Base-by-base conservation (phyloP, 2,888 invertebrate species). In the Caenorhabditis virilis region DNA sequence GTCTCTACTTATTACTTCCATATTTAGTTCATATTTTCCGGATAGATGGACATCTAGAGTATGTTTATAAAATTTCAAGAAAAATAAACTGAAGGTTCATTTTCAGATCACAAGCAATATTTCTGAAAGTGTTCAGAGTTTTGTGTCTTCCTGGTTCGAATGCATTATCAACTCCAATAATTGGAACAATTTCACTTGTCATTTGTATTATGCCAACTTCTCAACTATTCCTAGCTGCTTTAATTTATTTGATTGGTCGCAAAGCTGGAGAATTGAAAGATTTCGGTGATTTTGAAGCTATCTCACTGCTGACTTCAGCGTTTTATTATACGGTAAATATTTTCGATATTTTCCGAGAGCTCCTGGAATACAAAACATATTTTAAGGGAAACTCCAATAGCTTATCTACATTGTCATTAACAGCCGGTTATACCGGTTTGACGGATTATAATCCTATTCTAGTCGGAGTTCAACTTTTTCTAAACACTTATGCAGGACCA, bases 351-450 rank as follows among this genome's bases (percentile, higher is more conserved):
- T 36, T 48, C 35, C 16, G 5, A 26, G n/a, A n/a, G n/a, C n/a
- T n/a, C n/a, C n/a, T n/a, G 7, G 15, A 30, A 41, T 9, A 50
- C 5, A 38, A 22, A 15, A 35, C 38, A 20, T 15, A 11, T 38
- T 45, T 67, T 50, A 45, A 94, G 90, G 95, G 97, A 27, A 94
- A 95, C 85, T 91, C 93, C 0, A 95, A 97, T 86, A 92, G 91
- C 84, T 86, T 97, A 51, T 90, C 94, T 5, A 91, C 91, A 2
- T 89, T 97, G 53, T 94, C 95, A 86, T 88, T 97, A 35, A 90
- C 91, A 36, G 88, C 92, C 9, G 95, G 93, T 2, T 95, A 92
- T 85, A 88, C 91, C 53, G 95, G 95, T 0, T 87, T 93, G 61
- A 87, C 88, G 39, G 87, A 88, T 72, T 95, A 93, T 85, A 87